Evolutionary conservation across 2,113 vertebrate genomes (phyloP), one percentile per base, ranked within the genome.

Genomic region (Equus przewalskii): DNA sequence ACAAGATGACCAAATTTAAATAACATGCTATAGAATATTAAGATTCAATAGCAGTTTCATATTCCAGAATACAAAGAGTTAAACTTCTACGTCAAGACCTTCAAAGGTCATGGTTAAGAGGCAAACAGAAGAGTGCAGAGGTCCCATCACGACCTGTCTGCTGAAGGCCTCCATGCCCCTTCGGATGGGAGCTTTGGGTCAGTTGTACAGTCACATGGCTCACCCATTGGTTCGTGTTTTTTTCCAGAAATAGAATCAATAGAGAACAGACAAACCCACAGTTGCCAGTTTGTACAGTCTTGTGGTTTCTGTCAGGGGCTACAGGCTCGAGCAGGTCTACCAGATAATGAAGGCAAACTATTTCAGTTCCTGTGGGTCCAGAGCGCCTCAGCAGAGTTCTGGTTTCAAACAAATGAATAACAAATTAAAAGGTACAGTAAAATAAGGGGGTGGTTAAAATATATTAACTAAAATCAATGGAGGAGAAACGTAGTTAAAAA

Each of bases 351-450:
- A 99, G 98, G 98, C 97, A 99, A 98, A 98, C 97, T 98, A 98
- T 99, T 99, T 99, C 99, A 99, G 98, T 99, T 99, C 99, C 99
- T 98, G 97, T 98, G 91, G 99, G 97, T 65, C 98, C 98, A 97
- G 97, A 97, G 97, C 18, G 98, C 93, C 95, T 98, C 97, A 92
- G 91, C 97, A 98, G 94, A 98, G 97, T 97, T 98, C 94, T 98
- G 98, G 98, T 98, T 99, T 98, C 98, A 98, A 97, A 96, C 97
- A 98, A 97, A 98, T 98, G 97, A 97, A 97, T 97, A 98, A 97
- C 94, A 97, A 98, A 97, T 97, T 98, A 98, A 98, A 98, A 98
- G 98, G 84, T 89, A 98, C 44, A 87, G 97, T 98, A 98, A 98
- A 98, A 95, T 95, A 98, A 97, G 82, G 95, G 96, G 41, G 76